Base-by-base conservation (phyloP, 2,113 vertebrate genomes). In the Cynopterus brachyotis region DNA sequence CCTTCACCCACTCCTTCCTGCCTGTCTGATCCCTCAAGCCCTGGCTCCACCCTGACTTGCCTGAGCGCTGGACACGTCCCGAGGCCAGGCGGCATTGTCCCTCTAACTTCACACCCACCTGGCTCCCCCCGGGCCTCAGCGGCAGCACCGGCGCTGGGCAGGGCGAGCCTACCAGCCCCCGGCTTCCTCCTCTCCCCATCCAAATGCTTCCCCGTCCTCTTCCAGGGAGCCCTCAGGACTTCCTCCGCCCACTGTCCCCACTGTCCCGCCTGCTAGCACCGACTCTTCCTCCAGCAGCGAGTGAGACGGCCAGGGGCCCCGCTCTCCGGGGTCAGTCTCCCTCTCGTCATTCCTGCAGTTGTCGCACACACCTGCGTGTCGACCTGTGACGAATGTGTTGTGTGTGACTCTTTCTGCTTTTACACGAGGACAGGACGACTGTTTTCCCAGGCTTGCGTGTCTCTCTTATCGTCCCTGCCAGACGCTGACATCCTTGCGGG, bases 71-170 rank as follows among this genome's bases (percentile, higher is more conserved):
- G 53, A 73, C 1, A 2, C 40, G 45, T 87, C 83, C 40, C 2
- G 1, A 55, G 47, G n/a, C 57, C 47, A 3, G 24, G 19, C 40
- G 55, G n/a, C 3, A 12, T 6, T 0, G 3, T 24, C 26, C 37
- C 32, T 66, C n/a, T 67, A 16, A 37, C 20, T 64, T 24, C 37
- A 24, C 6, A 32, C 72, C 37, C 26, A 47, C 0, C 20, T 62
- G 35, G 37, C 70, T 53, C 28, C 82, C 22, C 72, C 17, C 15
- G 3, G 32, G 7, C 30, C 57, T 87, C 3, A 30, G 40, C 78
- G 69, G 67, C 35, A 26, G 11, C 12, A 3, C 15, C 12, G 2
- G 24, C 26, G 81, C 76, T 35, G n/a, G 35, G 30, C 16, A 24
- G 42, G 19, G 7, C 20, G 32, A 62, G 42, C 40, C 16, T 40